A percentile compares a stretch with the other conserved stretches of the same genome.
phyloP scores from a whole-genome alignment of 2,113 vertebrate genomes.

The Camelus dromedarius region DNA sequence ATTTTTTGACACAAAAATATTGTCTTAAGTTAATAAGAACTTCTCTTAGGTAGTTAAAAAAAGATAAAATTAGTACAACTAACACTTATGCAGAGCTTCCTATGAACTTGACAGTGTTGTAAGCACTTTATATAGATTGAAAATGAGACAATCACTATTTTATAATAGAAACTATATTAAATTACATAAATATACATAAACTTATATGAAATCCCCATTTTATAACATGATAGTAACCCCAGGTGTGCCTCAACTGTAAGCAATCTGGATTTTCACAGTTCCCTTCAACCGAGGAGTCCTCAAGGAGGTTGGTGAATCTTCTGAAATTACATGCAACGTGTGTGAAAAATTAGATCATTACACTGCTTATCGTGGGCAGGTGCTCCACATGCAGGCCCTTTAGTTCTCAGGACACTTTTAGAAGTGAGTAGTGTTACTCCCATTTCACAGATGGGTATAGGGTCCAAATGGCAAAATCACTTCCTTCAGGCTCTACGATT shows the following conservation, averaged over 20 bases:
- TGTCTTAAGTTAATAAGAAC: constrained; percentile 8
- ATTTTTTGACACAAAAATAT: background rate
- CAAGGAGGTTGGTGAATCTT: background rate
- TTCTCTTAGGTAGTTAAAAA: background rate
- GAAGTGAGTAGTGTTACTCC: background rate
- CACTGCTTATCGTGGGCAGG: background rate
- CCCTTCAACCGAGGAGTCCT: background rate
- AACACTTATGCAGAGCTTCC: background rate
- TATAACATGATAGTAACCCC: background rate
- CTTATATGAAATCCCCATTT: constrained; percentile 10
- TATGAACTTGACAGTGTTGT: background rate
- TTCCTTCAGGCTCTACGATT: background rate
- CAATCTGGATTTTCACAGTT: background rate
- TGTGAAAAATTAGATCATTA: background rate
- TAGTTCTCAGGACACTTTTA: background rate
- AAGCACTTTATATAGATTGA: background rate
- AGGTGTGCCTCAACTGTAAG: background rate
- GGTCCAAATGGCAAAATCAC: background rate
- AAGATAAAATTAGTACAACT: background rate
- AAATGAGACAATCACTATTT: background rate
- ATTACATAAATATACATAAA: background rate
- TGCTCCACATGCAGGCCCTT: too few species aligned
- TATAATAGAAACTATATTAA: background rate
- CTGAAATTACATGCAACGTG: background rate
- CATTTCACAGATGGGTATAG: background rate